A percentile compares a stretch with the other conserved stretches of the same genome.
Conservation (phyloP, 2,888 invertebrate species). For the Lissonota sp. region DNA sequence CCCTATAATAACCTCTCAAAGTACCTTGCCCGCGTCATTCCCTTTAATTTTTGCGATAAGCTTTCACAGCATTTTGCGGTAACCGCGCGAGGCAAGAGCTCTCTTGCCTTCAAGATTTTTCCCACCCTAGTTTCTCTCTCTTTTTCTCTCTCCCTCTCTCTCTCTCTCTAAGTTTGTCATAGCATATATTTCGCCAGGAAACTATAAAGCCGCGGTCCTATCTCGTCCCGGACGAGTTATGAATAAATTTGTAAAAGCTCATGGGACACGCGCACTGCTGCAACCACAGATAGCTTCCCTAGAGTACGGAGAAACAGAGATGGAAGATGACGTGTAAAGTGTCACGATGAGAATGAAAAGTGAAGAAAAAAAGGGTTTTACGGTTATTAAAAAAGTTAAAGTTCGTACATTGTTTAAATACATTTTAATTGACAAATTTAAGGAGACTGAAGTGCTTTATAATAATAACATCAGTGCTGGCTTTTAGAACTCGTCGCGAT, state of each 20-base stretch:
- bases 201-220: conserved; percentile 54
- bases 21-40: conserved; percentile 20
- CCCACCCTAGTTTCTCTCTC: conserved; percentile 27
- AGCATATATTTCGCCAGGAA: conserved; percentile 41
- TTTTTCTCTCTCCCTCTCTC: not conserved
- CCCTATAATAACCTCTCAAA: conserved; percentile 15
- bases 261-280: conserved; percentile 36
- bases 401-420: not conserved
- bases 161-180: conserved; percentile 28
- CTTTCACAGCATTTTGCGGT: conserved; percentile 42
- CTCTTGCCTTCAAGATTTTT: conserved; percentile 56
- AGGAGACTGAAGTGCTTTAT: too few relatives aligned
- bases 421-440: too few relatives aligned
- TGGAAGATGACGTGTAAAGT: conserved; percentile 25
- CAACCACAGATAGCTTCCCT: not conserved
- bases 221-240: conserved; percentile 63
- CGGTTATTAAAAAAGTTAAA: conserved; percentile 12
- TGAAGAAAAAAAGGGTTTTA: conserved; percentile 17
- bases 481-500: too few relatives aligned
- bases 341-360: not conserved
- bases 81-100: not conserved
- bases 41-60: conserved; percentile 59
- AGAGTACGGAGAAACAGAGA: conserved; percentile 1
- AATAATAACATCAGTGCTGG: too few relatives aligned
- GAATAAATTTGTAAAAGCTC: conserved; percentile 71